These are phyloP conservation scores for Brachyrhaphis roseni DNA, from an alignment of 2,797 vertebrate genomes.

Conservation along the genomic window DNA sequence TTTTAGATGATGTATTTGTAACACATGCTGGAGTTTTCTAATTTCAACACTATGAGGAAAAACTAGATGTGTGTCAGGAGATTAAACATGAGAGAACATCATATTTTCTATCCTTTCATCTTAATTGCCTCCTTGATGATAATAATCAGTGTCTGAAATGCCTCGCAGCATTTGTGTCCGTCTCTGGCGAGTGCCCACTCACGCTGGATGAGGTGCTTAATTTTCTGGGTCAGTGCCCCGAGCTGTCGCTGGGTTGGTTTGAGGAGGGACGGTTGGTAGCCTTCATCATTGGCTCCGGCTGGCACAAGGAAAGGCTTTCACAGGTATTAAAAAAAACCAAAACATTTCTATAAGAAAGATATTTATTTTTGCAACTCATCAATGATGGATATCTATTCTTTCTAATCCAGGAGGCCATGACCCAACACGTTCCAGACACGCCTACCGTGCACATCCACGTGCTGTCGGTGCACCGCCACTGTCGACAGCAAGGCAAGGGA, in stretches of 20 bases:
- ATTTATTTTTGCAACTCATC: background rate
- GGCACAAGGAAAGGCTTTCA: slow-evolving; percentile 81
- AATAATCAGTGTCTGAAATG: slow-evolving; percentile 7
- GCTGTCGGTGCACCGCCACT: slow-evolving; percentile 83
- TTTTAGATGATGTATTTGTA: background rate
- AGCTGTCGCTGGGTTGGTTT: slow-evolving; percentile 85
- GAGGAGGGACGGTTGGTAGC: slow-evolving; percentile 84
- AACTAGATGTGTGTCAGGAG: background rate
- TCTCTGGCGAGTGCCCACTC: slow-evolving; percentile 85
- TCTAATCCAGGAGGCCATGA: slow-evolving; percentile 78
- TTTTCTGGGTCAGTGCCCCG: slow-evolving; percentile 81
- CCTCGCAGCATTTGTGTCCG: slow-evolving; percentile 79
- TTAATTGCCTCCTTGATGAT: slow-evolving; percentile 7
- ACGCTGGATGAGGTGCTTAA: slow-evolving; percentile 81
- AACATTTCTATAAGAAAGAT: background rate
- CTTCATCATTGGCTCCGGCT: slow-evolving; percentile 84
- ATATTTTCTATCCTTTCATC: slow-evolving; percentile 6
- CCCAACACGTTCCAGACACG: slow-evolving; percentile 71
- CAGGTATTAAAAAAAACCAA: slow-evolving; percentile 63
- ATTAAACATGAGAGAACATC: background rate
- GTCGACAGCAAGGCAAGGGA: slow-evolving; percentile 85
- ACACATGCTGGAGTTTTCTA: background rate
- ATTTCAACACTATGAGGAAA: background rate
- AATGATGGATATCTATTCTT: background rate
- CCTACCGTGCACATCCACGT: slow-evolving; percentile 83